Evolutionary conservation across 2,888 invertebrate species (phyloP).

Genomic region (Diarsia dahlii): DNA sequence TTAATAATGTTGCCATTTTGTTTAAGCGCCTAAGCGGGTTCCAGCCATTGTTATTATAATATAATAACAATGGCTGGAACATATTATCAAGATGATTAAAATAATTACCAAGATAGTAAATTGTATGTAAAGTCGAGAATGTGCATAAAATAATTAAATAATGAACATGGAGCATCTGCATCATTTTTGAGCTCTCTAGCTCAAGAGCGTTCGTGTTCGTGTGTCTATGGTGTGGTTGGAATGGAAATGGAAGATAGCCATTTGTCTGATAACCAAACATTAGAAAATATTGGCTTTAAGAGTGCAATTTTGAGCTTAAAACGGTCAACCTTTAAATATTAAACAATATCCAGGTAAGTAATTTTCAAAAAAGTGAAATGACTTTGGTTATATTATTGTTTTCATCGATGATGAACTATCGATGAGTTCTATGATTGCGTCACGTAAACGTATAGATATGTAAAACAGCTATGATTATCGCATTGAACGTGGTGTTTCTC

Average conservation of each 20-base stretch:
- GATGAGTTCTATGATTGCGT: constrained; percentile 88
- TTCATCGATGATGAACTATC: constrained; percentile 84
- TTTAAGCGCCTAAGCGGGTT: too few relatives aligned
- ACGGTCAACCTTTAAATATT: constrained; percentile 56
- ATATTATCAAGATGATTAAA: not conserved
- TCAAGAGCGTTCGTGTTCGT: constrained; percentile 14
- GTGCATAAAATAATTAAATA: not conserved
- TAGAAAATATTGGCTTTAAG: constrained; percentile 59
- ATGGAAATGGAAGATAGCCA: constrained; percentile 84
- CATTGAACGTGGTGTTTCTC: constrained; percentile 58
- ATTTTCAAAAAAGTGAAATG: constrained; percentile 67
- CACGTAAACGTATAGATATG: constrained; percentile 86
- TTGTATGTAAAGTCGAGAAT: not conserved
- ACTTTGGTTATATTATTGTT: constrained; percentile 87
- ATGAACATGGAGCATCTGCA: not conserved
- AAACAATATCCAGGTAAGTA: constrained; percentile 72
- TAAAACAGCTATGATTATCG: constrained; percentile 70
- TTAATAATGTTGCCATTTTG: not conserved
- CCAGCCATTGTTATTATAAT: not conserved
- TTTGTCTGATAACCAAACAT: constrained; percentile 81
- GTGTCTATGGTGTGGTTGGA: constrained; percentile 73
- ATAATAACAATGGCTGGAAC: too few relatives aligned
- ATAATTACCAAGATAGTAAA: not conserved
- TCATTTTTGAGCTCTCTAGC: not conserved
- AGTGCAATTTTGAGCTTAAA: constrained; percentile 49